Evolutionary conservation across 2,888 invertebrate genomes (phyloP), one percentile per base, ranked within the genome.

Genomic region (Cylloceria caligata): DNA sequence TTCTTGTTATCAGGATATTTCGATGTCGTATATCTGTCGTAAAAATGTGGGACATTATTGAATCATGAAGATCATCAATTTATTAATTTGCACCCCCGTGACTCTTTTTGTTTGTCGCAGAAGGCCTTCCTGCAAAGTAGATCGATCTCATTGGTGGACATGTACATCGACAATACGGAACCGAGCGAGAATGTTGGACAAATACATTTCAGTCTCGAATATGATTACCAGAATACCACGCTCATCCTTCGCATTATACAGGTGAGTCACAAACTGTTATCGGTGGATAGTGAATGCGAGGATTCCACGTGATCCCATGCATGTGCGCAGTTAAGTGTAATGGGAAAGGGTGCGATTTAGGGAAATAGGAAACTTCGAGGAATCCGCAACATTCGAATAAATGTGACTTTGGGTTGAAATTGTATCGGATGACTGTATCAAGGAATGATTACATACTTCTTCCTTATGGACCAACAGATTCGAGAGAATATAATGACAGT

Each of bases 151-250:
- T 94, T 98, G 95, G 97, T 97, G 93, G 98, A 98, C 93, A 98
- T 98, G 97, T 98, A 98, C 94, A 97, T 98, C 93, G 98, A 98
- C 94, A 97, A 97, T 93, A 96, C 97, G 80, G 98, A 98, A 93
- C 97, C 98, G 1, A 97, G 97, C 87, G 98, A 98, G 94, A 98
- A 98, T 93, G 98, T 98, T 87, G 98, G 98, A 73, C 98, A 98
- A 94, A 98, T 98, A 88, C 98, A 98, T 93, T 98, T 98, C 94
- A 97, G 97, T 73, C 93, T 98, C 93, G 98, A 98, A 93, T 98
- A 98, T 93, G 98, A 98, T 94, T 98, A 97, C 94, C 97, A 97
- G 94, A 97, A 97, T 89, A 97, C 97, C 83, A 98, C 98, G 84
- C 95, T 98, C 90, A 97, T 98, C 90, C 93, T 98, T 89, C 96